These are phyloP conservation scores for Sorex fumeus DNA, from an alignment of 2,113 vertebrate species.

Conservation along the genomic window DNA sequence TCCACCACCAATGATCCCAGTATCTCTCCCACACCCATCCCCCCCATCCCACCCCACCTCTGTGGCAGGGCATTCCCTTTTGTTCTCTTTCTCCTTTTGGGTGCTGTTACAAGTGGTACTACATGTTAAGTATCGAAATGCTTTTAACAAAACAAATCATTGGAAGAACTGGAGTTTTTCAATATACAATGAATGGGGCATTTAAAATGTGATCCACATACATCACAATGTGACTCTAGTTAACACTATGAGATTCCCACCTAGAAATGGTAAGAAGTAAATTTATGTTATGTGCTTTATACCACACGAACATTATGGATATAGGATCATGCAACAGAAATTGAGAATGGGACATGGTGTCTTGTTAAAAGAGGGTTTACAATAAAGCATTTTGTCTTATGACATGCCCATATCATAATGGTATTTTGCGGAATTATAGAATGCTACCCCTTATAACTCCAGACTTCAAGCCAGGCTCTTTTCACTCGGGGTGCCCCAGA, in stretches of 20 bases:
- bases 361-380: slow-evolving; percentile 1
- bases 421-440: slow-evolving; percentile 58
- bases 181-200: slow-evolving; percentile 33
- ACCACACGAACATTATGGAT: slow-evolving; percentile 10
- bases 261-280: slow-evolving; percentile 42
- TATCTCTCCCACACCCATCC: too few species aligned
- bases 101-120: too few species aligned
- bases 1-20: too few species aligned
- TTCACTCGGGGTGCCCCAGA: too few species aligned
- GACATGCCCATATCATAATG: slow-evolving; percentile 49
- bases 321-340: slow-evolving; percentile 49
- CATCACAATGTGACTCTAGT: slow-evolving; percentile 23
- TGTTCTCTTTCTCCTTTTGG: too few species aligned
- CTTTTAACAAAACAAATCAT: slow-evolving; percentile 19
- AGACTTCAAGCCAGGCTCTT: too few species aligned
- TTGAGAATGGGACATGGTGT: not conserved
- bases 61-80: too few species aligned
- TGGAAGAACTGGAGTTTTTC: not conserved
- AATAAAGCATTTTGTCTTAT: slow-evolving; percentile 58
- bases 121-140: too few species aligned
- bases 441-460: slow-evolving; percentile 24
- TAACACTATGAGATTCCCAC: not conserved
- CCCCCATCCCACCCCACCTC: too few species aligned
- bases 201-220: not conserved
- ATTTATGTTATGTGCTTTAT: not conserved